These are phyloP conservation scores for Macropis europaea DNA, from an alignment of 2,888 invertebrate species.

Conservation along the genomic window DNA sequence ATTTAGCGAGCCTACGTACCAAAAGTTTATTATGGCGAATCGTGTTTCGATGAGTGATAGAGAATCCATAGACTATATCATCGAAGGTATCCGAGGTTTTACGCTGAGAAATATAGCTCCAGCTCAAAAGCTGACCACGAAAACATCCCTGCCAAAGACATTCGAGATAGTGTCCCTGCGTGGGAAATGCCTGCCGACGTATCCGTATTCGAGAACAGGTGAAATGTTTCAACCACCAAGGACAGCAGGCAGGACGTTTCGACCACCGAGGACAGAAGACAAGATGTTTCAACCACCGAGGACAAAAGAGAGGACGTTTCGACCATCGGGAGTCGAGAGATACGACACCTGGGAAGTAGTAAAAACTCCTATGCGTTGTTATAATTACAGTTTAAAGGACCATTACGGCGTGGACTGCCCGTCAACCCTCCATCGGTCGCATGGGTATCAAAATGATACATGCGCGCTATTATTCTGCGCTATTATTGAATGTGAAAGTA, in stretches of 20 bases:
- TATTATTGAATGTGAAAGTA: too few relatives aligned
- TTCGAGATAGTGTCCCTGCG: too few relatives aligned
- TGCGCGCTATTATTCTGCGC: too few relatives aligned
- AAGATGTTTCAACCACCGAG: too few relatives aligned
- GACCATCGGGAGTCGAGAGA: background rate
- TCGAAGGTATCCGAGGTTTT: slow-evolving; percentile 5
- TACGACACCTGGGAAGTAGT: background rate
- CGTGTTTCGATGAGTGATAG: background rate
- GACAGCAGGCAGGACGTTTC: too few relatives aligned
- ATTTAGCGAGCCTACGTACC: slow-evolving; percentile 20
- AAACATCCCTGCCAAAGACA: background rate
- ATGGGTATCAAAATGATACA: too few relatives aligned
- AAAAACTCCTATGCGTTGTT: background rate
- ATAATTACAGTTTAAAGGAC: background rate
- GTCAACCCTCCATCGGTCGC: too few relatives aligned
- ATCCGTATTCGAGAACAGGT: too few relatives aligned
- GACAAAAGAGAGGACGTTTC: too few relatives aligned
- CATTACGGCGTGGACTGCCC: background rate
- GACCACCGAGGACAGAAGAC: too few relatives aligned
- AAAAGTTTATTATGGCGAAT: slow-evolving; percentile 17
- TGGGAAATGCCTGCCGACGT: too few relatives aligned
- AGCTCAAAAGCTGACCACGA: background rate
- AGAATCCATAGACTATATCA: slow-evolving; percentile 9
- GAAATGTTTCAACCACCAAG: too few relatives aligned
- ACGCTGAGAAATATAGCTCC: background rate